phyloP scores from a whole-genome alignment of 2,797 vertebrate genomes.

The Crocidura indochinensis region DNA sequence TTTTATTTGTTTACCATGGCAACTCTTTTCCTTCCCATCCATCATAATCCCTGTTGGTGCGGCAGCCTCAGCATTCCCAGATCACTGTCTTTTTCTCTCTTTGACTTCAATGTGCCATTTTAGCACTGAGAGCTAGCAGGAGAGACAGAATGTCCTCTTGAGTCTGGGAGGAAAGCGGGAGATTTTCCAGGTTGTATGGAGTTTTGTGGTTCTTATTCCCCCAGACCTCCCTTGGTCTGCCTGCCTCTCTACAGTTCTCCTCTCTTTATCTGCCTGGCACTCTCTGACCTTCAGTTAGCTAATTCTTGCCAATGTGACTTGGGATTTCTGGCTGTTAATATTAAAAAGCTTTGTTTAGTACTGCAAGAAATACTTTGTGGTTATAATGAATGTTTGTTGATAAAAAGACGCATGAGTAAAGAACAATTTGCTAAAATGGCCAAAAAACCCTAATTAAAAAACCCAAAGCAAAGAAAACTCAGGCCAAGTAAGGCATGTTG shows the following conservation, averaged over 20 bases:
- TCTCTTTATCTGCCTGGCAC: not conserved
- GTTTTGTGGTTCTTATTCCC: not conserved
- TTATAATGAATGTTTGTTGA: not conserved
- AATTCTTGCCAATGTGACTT: not conserved
- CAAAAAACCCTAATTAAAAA: conserved; percentile 11
- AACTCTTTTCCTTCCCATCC: not conserved
- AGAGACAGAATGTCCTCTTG: not conserved
- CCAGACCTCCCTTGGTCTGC: not conserved
- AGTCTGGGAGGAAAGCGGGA: not conserved
- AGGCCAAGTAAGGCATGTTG: not conserved
- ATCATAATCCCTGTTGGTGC: too few relatives aligned
- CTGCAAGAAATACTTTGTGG: not conserved
- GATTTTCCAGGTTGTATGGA: not conserved
- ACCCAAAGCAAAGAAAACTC: conserved; percentile 28
- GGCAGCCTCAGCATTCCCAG: not conserved
- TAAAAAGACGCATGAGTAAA: not conserved
- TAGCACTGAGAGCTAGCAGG: not conserved
- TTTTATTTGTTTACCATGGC: too few relatives aligned
- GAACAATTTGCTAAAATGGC: conserved; percentile 11
- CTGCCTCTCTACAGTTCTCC: not conserved
- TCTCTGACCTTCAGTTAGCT: not conserved
- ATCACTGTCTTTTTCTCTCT: conserved; percentile 8
- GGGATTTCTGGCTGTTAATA: not conserved
- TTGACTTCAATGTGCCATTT: not conserved
- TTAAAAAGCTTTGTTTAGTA: not conserved